Evolutionary conservation across 2,888 invertebrate species (phyloP), one percentile per base, ranked within the genome.

Genomic region (Panopea generosa): DNA sequence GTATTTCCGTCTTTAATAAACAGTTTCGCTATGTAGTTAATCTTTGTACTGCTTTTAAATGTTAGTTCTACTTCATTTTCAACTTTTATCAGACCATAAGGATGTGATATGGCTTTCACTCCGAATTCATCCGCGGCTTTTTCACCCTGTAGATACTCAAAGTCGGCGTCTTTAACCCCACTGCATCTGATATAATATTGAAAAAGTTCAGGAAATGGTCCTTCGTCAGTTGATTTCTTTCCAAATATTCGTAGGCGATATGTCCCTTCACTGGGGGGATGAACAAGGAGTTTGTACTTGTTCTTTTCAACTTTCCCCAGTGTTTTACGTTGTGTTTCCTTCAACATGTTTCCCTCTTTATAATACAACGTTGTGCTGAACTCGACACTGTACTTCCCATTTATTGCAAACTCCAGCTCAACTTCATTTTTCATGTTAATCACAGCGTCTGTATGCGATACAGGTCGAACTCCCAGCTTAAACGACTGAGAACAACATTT

Each of bases 171-270:
- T 11, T 24, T 55, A n/a, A 61, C 55, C 2, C 60, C 56, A 22
- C 52, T 57, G 22, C 73, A 77, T 43, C 62, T 55, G 2, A 77
- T 22, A 3, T 40, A 40, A 52, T 77, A 77, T 11, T 53, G 49
- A 60, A 69, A 59, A 20, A 77, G 18, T 6, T 69, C 45, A 18
- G 69, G 57, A 38, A 69, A 29, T 1, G 11, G 24, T 24, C 60
- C 56, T 9, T 7, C 52, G 16, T 62, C 33, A 7, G 69, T 53
- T 3, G 18, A 33, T 26, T n/a, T 52, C 9, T 52, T 16, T 3
- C 70, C 78, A 59, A 70, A 78, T 43, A 77, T 55, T 16, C 60
- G 11, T 22, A 77, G 55, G 18, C n/a, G 43, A 45, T 61, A 77
- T n/a, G 47, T 66, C 6, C 77, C 77, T 6, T 40, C n/a, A 6